Evolutionary conservation across 2,797 vertebrate species (phyloP), one percentile per base, ranked within the genome.

Genomic region (Staurois parvus): DNA sequence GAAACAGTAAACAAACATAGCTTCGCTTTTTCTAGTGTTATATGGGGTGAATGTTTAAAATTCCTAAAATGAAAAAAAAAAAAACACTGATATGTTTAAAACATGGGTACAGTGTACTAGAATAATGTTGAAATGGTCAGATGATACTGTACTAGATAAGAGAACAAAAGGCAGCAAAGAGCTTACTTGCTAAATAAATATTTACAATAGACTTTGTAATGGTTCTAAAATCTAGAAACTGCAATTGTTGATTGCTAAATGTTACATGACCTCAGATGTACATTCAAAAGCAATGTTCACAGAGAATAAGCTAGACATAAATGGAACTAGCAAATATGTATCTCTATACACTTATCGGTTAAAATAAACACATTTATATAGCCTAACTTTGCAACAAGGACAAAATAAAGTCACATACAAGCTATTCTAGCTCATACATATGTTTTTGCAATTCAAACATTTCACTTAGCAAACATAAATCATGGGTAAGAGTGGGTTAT

Each of bases 81-180:
- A 87, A 48, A 85, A 72, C 12, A 86, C 52, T 85, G 86, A 79
- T 0, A 17, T 84, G 84, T 88, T 66, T 85, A 72, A 72, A 76
- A 26, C 87, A 87, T 78, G 80, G 88, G 89, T 80, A 83, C 75
- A 42, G 1, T 37, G 70, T 90, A 88, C 92, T 92, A 88, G 90
- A 91, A 93, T 87, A 7, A 72, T 17, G 1, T 82, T 83, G 77
- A 88, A 91, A 88, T 68, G 74, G 75, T 88, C 90, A 70, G 89
- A 75, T 87, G 85, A 88, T 90, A 92, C 90, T 76, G 77, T 81
- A 88, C 80, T 26, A 91, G 89, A 90, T 88, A 93, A 90, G 89
- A 86, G 75, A 86, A 88, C 67, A 89, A 85, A 72, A 85, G 89
- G 81, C 84, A 88, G 76, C 85, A 92, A 92, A 76, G 64, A 21